Conservation (phyloP, 2,113 vertebrate genomes). For the Pelecanus crispus region DNA sequence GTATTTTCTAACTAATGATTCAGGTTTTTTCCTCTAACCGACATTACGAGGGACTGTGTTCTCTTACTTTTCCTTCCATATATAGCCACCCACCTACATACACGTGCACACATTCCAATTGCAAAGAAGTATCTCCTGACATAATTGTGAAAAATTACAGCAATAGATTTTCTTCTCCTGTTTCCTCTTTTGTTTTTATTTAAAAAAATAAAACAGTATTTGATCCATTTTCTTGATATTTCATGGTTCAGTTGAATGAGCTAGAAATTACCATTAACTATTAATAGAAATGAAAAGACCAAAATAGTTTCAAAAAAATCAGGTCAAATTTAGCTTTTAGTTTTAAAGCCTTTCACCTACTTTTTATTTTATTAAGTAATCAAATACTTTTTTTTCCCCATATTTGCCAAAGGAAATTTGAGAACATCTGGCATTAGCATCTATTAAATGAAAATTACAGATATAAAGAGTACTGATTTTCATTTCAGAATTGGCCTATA, state of each 20-base stretch:
- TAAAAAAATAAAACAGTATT: neutral
- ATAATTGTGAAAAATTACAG: neutral
- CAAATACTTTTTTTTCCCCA: neutral
- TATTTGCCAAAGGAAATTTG: neutral
- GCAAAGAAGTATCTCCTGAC: neutral
- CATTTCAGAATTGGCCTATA: neutral
- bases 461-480: neutral
- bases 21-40: neutral
- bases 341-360: neutral
- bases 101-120: neutral
- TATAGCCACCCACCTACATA: neutral
- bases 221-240: neutral
- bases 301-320: neutral
- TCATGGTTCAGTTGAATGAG: neutral
- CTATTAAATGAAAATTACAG: neutral
- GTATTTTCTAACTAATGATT: neutral
- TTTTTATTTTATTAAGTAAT: neutral
- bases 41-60: neutral
- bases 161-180: neutral
- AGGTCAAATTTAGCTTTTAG: neutral
- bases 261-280: neutral
- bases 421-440: neutral
- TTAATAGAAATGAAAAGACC: neutral
- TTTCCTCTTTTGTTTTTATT: neutral
- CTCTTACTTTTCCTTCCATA: neutral